Conservation (phyloP, 2,113 vertebrate species). For the Dromaius novaehollandiae region DNA sequence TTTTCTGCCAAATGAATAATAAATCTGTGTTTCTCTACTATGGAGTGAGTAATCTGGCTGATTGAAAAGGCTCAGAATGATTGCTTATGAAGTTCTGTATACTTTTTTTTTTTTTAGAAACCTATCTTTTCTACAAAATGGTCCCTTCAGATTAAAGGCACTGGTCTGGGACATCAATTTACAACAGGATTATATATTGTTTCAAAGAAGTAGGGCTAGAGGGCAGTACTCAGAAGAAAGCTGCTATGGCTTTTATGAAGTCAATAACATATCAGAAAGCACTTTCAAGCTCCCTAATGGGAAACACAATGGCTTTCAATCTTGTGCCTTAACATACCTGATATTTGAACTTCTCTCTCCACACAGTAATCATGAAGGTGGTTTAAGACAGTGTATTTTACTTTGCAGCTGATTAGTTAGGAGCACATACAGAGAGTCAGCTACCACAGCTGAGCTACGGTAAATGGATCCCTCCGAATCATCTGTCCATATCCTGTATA, state of each 20-base stretch:
- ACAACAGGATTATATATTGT: background rate
- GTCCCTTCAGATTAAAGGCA: background rate
- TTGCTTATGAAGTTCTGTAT: background rate
- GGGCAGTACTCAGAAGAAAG: background rate
- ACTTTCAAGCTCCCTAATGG: background rate
- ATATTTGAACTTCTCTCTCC: background rate
- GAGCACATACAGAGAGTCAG: background rate
- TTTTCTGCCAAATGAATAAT: slow-evolving; percentile 35
- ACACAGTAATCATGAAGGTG: background rate
- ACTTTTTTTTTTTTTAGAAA: background rate
- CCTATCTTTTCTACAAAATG: background rate
- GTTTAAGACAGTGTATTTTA: background rate
- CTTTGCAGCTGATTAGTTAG: background rate
- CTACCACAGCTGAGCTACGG: accelerated
- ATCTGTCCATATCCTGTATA: accelerated
- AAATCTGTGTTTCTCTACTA: slow-evolving; percentile 6
- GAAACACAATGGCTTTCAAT: background rate
- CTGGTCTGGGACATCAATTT: slow-evolving; percentile 26
- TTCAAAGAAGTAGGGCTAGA: slow-evolving; percentile 22
- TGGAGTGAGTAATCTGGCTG: slow-evolving; percentile 32
- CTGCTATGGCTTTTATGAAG: slow-evolving; percentile 4
- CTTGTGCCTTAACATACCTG: background rate
- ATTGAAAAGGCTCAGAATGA: slow-evolving; percentile 26
- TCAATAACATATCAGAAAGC: background rate
- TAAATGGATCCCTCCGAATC: accelerated